Base-by-base conservation (phyloP, 1,140 invertebrate species). In the Choristoneura fumiferana region DNA sequence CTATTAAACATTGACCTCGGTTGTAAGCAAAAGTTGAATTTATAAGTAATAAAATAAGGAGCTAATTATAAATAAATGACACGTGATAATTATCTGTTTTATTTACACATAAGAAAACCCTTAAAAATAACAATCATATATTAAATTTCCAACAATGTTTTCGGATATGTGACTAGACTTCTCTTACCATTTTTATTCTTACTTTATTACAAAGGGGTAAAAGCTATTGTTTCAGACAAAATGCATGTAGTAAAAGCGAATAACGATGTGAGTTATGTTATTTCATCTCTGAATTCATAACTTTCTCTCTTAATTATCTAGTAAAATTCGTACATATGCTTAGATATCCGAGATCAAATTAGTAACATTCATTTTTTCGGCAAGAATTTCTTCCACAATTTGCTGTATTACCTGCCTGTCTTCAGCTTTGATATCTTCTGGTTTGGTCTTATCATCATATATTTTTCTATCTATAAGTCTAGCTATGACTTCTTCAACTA, bases 341-440 rank as follows among this genome's bases (percentile, higher is more conserved):
- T 29, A 29, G 22, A 49, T 49, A 13, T 49, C 22, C 10, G 43
- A 49, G 43, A 49, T 49, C 43, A 49, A 17, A 49, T 54, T 37
- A 54, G 53, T 54, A 36, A 54, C 53, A 33, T 85, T 85, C 60
- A 86, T 73, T 78, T 76, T 84, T 68, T 89, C 84, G 9, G 77
- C 73, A 54, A 89, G 63, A 53, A 90, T 84, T 71, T 90, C 86
- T 74, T 91, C 87, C 13, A 91, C 82, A 33, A 90, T 83, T 71
- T 83, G 89, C 72, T 89, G 87, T 35, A 90, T 90, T 13, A 84
- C 76, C 61, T 72, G 65, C 62, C 87, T 81, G 43, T 86, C 85
- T 72, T 89, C 81, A 38, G 76, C 53, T 67, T 74, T 76, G 49
- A 81, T 76, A 58, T 89, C 78, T 71, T 87, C 69, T 29, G 77